These are phyloP conservation scores for Drosophila paulistorum DNA, from an alignment of 1,140 invertebrate genomes.

Conservation along the genomic window DNA sequence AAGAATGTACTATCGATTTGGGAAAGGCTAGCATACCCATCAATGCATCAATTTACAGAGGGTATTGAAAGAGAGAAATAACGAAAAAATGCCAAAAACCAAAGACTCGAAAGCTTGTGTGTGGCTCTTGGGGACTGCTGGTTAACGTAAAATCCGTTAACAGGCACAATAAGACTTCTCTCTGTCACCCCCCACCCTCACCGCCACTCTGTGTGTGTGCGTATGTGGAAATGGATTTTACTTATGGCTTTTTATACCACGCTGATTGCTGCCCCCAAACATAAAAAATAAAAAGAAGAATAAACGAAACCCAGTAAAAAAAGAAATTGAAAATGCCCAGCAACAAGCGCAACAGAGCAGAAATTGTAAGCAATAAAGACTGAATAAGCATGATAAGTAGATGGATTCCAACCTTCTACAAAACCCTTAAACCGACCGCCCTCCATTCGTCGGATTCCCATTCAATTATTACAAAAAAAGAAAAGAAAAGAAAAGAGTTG, in stretches of 20 bases:
- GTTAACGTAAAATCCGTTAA: slow-evolving; percentile 50
- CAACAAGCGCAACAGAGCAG: slow-evolving; percentile 18
- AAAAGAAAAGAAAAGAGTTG: slow-evolving; percentile 5
- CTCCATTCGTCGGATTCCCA: background rate
- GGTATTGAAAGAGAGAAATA: background rate
- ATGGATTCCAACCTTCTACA: background rate
- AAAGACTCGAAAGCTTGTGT: slow-evolving; percentile 3
- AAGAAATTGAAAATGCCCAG: slow-evolving; percentile 53
- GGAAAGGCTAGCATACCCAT: background rate
- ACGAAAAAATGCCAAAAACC: slow-evolving; percentile 21
- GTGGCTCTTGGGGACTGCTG: slow-evolving; percentile 18
- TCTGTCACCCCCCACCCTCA: slow-evolving; percentile 26
- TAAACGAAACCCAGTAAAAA: slow-evolving; percentile 36
- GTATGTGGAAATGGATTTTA: slow-evolving; percentile 30
- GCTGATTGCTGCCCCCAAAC: slow-evolving; percentile 49
- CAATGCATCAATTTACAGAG: background rate
- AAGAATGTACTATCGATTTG: no score
- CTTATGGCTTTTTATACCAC: slow-evolving; percentile 54
- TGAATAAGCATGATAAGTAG: slow-evolving; percentile 32
- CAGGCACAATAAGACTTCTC: slow-evolving; percentile 56
- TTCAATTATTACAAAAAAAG: slow-evolving; percentile 3
- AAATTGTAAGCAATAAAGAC: slow-evolving; percentile 43
- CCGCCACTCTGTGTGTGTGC: background rate
- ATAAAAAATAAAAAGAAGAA: slow-evolving; percentile 20
- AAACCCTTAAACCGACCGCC: background rate